These are phyloP conservation scores for Tachysurus fulvidraco DNA, from an alignment of 2,113 vertebrate species.

Conservation along the genomic window DNA sequence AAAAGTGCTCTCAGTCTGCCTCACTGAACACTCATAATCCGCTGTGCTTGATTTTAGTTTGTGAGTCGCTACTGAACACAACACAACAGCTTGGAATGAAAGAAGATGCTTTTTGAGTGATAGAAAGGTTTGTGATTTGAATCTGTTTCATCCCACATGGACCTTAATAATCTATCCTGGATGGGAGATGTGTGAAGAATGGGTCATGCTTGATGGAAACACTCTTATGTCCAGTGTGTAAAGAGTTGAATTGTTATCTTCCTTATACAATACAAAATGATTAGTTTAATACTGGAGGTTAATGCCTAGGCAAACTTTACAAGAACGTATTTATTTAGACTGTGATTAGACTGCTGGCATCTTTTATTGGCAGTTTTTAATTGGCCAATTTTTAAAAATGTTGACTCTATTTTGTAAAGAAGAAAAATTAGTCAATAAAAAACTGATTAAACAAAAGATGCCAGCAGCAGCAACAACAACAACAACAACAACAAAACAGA, in stretches of 20 bases:
- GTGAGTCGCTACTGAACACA: neutral
- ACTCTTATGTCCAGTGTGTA: neutral
- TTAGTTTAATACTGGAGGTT: neutral
- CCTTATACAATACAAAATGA: neutral
- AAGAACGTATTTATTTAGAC: constrained; percentile 28
- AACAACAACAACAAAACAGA: no score
- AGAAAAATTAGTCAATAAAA: neutral
- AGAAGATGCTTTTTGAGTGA: constrained; percentile 24
- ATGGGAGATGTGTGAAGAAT: neutral
- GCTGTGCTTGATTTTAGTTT: neutral
- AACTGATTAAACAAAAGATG: no score
- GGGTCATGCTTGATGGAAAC: neutral
- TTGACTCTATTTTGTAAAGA: no score
- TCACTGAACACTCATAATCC: constrained; percentile 28
- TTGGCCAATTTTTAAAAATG: neutral
- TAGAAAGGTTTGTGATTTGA: neutral
- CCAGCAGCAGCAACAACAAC: no score
- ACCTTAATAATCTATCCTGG: neutral
- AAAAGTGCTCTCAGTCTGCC: constrained; percentile 29
- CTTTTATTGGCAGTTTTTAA: neutral
- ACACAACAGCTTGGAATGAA: constrained; percentile 22
- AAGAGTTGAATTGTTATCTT: neutral
- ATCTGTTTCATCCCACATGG: constrained; percentile 2
- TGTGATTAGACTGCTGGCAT: constrained; percentile 10
- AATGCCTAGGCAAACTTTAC: neutral